Base-by-base conservation (phyloP, 1,140 invertebrate genomes). In the Doryteuthis pealeii region DNA sequence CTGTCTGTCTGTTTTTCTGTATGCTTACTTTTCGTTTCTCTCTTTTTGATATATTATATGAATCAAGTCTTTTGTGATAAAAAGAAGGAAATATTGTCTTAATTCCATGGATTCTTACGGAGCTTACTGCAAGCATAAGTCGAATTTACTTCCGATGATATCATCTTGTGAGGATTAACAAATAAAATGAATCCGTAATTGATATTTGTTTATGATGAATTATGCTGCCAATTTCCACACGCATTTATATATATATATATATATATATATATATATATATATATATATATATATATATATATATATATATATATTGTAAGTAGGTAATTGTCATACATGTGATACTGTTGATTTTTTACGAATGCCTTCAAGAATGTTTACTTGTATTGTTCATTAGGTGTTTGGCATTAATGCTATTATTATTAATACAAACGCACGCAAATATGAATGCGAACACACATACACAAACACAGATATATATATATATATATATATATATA, bases 261-360 rank as follows among this genome's bases (percentile, higher is more conserved):
- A 22, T 6, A 62, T 62, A 62, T 62, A 62, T 62, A 62, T 62
- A 62, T 62, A 62, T 62, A 58, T 58, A 58, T 58, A 58, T 58
- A 58, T 58, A 58, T 58, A 58, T 58, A 58, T 58, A 58, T 58
- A 58, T 58, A 58, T 58, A 58, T 58, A 58, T 58, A 58, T 58
- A 58, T 58, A 58, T 58, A 58, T 58, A 58, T 58, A 58, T 58
- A 58, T 58, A 58, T 58, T 2, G 26, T 58, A 18, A 3, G 26
- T 58, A 18, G 2, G 26, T 58, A 58, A 18, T 2, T 58, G 54
- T 40, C 54, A 18, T 58, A 26, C 15, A 58, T 58, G 3, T n/a
- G 4, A 58, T 58, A 6, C 2, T n/a, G 15, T n/a, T 18, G 3
- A 4, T n/a, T 58, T n/a, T 58, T 5, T 58, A 6, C 54, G 4